phyloP scores from a whole-genome alignment of 2,888 invertebrate species.

The Alloplasta piceator region DNA sequence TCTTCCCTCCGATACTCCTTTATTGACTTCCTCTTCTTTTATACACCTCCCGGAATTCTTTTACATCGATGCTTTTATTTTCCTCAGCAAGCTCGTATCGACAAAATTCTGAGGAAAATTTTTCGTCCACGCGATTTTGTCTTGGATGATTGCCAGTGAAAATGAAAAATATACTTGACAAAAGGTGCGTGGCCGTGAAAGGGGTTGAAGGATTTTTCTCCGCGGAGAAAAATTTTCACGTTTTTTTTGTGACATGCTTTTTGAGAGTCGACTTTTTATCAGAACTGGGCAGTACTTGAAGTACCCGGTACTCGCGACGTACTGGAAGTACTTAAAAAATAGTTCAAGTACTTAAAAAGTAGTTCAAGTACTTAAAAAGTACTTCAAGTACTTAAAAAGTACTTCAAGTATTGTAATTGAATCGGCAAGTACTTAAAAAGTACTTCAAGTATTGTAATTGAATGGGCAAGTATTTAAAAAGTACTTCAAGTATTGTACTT shows the following conservation, averaged over 20 bases:
- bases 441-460: no score
- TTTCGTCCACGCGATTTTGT: not conserved
- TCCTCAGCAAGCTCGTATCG: slow-evolving; percentile 8
- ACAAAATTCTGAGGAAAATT: slow-evolving; percentile 12
- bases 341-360: no score
- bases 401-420: no score
- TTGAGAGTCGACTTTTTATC: no score
- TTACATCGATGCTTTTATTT: slow-evolving; percentile 3
- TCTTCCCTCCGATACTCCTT: slow-evolving; percentile 34
- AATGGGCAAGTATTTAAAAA: no score
- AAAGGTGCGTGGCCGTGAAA: slow-evolving; percentile 6
- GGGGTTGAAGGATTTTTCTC: slow-evolving; percentile 16
- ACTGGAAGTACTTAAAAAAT: no score
- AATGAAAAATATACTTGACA: slow-evolving; percentile 31
- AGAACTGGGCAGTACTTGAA: no score
- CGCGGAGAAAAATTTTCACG: slow-evolving; percentile 11
- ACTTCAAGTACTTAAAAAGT: no score
- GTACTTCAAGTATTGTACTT: no score
- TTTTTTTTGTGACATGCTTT: slow-evolving; percentile 7
- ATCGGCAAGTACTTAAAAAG: no score
- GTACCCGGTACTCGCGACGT: no score
- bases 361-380: no score
- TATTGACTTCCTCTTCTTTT: slow-evolving; percentile 42
- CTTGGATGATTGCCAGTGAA: slow-evolving; percentile 34
- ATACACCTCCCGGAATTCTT: slow-evolving; percentile 8